Base-by-base conservation (phyloP, 2,888 invertebrate genomes). In the Eupithecia insigniata region DNA sequence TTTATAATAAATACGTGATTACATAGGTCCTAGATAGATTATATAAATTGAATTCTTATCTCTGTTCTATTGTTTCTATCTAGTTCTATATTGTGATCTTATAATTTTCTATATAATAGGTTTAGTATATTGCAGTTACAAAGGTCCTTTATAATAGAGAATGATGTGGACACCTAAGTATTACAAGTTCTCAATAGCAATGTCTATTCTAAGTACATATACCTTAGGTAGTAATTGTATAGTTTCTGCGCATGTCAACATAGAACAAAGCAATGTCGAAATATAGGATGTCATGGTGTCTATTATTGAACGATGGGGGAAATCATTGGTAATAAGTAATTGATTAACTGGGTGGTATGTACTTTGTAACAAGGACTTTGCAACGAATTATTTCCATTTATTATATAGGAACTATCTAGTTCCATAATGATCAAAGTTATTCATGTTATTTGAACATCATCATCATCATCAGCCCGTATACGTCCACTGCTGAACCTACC, bases 201-300 rank as follows among this genome's bases (percentile, higher is more conserved):
- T 66, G 39, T 46, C 64, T 36, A 58, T 39, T 66, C 46, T 39
- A 69, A 61, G 61, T 69, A 43, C 32, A 62, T 73, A 62, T 73
- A 39, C 66, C 66, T 62, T 51, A 36, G 66, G 26, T 26, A 26
- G 55, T 55, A 55, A 26, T 55, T 55, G 55, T 55, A 22, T 5
- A 55, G 55, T 26, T 26, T 61, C 62, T 71, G 68, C 28, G 74
- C 70, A 68, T 70, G 70, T 65, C 65, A 58, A 67, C 70, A 71
- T 22, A 66, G 55, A 74, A 74, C 74, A 74, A 71, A 66, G 71
- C 62, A 14, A 32, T 67, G 74, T 55, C 62, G 74, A 71, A 74
- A 74, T 61, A 28, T 34, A 66, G 71, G 68, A 71, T 71, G 69
- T 71, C 65, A 66, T 36, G 39, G 39, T 55, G 55, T 26, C 55